Conservation (phyloP, 2,888 invertebrate genomes). For the Cordilura impudica region DNA sequence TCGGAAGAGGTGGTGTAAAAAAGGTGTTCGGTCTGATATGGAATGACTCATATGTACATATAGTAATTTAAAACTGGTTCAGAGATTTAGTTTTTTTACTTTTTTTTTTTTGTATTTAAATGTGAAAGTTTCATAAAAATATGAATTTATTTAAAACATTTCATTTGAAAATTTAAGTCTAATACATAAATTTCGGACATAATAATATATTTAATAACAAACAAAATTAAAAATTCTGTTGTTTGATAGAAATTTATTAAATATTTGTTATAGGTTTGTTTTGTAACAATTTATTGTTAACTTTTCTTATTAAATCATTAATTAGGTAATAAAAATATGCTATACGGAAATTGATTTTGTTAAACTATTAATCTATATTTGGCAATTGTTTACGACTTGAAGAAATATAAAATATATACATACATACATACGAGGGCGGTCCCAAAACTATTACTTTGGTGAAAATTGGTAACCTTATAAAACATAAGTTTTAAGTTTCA, state of each 20-base stretch:
- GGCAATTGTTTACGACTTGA: neutral
- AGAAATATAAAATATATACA: neutral
- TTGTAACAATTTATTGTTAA: no score
- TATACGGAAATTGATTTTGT: neutral
- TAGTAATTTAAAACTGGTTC: neutral
- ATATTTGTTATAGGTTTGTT: neutral
- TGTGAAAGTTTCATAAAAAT: neutral
- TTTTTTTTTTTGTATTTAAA: neutral
- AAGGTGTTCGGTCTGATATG: no score
- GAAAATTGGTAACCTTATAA: no score
- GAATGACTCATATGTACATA: no score
- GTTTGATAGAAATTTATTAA: neutral
- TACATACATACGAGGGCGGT: no score
- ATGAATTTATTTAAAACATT: neutral
- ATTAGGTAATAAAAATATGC: neutral
- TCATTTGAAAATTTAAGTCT: neutral
- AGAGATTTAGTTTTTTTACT: no score
- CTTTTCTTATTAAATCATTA: neutral
- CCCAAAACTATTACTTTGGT: no score
- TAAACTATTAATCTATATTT: neutral
- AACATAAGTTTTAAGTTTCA: no score
- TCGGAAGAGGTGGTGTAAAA: no score
- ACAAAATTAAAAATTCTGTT: neutral
- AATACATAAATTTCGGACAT: no score
- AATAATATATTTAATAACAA: no score